Percentiles rank a stretch among this genome's conserved stretches.
phyloP scores from a whole-genome alignment of 2,888 invertebrate species.

The Agrotis ipsilon region DNA sequence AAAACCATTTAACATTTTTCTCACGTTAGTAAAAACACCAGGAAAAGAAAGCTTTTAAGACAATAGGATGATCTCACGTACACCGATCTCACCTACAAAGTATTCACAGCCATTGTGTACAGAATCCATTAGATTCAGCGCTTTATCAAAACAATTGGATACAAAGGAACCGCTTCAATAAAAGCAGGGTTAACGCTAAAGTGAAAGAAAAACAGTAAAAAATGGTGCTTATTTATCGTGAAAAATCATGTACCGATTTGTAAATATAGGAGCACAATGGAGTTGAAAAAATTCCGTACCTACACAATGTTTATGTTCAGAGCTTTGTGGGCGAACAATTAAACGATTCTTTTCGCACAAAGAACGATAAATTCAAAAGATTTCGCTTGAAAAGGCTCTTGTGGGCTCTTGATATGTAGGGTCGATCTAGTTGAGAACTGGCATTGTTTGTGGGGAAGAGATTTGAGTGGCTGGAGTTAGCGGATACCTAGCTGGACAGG shows the following conservation, averaged over 20 bases:
- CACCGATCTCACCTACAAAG: not conserved
- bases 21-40: not conserved
- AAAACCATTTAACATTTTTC: too few species aligned
- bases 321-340: conserved; percentile 60
- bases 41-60: not conserved
- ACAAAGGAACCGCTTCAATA: conserved; percentile 38
- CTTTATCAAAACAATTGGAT: conserved; percentile 18
- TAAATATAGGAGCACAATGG: conserved; percentile 51
- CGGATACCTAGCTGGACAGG: not conserved
- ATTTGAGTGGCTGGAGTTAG: conserved; percentile 1
- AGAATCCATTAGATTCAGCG: conserved; percentile 13
- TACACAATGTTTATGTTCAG: conserved; percentile 45
- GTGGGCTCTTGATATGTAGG: conserved; percentile 32
- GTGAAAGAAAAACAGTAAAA: conserved; percentile 28
- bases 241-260: conserved; percentile 58
- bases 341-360: conserved; percentile 57
- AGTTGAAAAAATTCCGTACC: conserved; percentile 39
- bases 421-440: conserved; percentile 22
- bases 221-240: conserved; percentile 27
- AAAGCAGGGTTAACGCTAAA: conserved; percentile 13
- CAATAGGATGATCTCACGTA: not conserved
- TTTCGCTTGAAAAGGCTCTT: conserved; percentile 41
- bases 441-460: conserved; percentile 10
- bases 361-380: conserved; percentile 49
- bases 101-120: conserved; percentile 20